phyloP scores from a whole-genome alignment of 2,888 invertebrate genomes.

The Pachydiplax longipennis region DNA sequence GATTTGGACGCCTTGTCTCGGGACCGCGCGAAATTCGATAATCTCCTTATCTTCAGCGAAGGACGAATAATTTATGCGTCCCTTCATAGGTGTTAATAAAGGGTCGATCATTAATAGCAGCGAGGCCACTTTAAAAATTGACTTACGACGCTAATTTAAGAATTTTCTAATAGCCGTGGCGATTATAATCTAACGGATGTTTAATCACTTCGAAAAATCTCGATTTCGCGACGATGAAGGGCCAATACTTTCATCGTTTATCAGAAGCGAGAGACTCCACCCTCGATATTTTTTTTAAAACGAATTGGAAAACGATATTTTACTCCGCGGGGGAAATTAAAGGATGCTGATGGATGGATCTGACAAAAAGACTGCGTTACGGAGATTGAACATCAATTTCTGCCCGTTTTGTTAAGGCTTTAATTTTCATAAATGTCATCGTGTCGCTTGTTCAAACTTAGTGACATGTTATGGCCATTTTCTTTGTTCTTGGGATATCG shows the following conservation, averaged over 20 bases:
- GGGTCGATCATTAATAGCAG: neutral
- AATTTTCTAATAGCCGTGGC: neutral
- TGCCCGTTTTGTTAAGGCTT: neutral
- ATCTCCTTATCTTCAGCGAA: too few relatives aligned
- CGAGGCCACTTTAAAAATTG: neutral
- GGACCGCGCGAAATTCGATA: neutral
- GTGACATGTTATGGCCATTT: neutral
- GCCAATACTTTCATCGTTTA: neutral
- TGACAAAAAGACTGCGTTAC: neutral
- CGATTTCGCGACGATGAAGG: neutral
- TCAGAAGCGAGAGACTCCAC: neutral
- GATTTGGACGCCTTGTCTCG: neutral
- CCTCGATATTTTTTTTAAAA: neutral
- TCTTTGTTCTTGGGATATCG: too few relatives aligned
- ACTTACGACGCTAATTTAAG: neutral
- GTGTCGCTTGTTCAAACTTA: neutral
- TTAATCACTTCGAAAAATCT: neutral
- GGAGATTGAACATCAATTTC: neutral
- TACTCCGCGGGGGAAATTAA: neutral
- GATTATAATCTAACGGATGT: neutral
- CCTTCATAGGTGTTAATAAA: neutral
- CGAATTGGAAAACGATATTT: neutral
- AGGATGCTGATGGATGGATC: neutral
- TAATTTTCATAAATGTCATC: neutral
- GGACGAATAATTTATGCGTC: neutral